Evolutionary conservation across 2,113 vertebrate genomes (phyloP).

Genomic region (Carassius gibelio): DNA sequence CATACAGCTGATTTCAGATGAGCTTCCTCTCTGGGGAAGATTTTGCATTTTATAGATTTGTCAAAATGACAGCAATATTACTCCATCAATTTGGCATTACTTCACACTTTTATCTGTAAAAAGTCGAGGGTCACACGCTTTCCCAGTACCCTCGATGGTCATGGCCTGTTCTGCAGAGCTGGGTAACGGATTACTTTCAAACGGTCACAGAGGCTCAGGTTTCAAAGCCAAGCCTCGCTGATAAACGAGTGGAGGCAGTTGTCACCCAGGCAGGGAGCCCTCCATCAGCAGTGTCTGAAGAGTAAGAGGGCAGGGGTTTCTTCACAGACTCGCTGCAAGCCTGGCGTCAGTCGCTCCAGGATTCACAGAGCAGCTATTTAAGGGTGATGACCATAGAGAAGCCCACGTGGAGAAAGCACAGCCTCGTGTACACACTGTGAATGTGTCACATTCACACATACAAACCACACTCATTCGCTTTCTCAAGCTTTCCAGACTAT

Average conservation of each 20-base stretch:
- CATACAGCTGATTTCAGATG: slow-evolving; percentile 45
- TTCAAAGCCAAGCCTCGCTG: slow-evolving; percentile 59
- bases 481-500: not conserved
- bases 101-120: slow-evolving; percentile 41
- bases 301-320: slow-evolving; percentile 38
- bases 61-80: slow-evolving; percentile 37
- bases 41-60: slow-evolving; percentile 33
- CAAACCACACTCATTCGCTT: not conserved
- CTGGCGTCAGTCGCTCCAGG: slow-evolving; percentile 58
- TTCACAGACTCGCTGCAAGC: slow-evolving; percentile 39
- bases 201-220: slow-evolving; percentile 57
- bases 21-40: slow-evolving; percentile 9
- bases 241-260: slow-evolving; percentile 61
- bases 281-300: slow-evolving; percentile 59
- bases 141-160: slow-evolving; percentile 40
- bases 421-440: not conserved
- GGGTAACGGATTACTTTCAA: slow-evolving; percentile 57
- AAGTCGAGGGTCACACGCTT: slow-evolving; percentile 48
- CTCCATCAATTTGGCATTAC: slow-evolving; percentile 28
- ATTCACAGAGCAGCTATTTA: slow-evolving; percentile 52
- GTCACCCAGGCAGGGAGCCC: slow-evolving; percentile 57
- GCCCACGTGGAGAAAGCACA: not conserved
- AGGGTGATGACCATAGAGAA: slow-evolving; percentile 50
- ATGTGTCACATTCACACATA: not conserved
- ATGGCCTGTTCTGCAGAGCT: slow-evolving; percentile 48